Conservation (phyloP, 2,113 vertebrate genomes). For the Pterocles burchelli region DNA sequence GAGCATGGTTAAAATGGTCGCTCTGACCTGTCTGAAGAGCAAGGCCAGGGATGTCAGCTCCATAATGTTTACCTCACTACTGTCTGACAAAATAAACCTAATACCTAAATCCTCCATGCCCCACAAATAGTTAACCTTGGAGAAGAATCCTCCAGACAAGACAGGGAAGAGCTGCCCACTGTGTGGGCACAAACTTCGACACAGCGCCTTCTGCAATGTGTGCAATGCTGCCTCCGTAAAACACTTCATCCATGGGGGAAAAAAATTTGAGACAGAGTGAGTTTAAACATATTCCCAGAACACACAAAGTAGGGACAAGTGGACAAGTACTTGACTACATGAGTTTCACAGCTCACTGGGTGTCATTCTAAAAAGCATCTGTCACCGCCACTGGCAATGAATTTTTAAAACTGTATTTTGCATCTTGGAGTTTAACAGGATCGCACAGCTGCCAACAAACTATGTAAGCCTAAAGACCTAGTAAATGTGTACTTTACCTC, state of each 20-base stretch:
- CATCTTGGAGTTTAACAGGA: constrained; percentile 31
- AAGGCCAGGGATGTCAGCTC: accelerated
- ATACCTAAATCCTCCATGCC: background rate
- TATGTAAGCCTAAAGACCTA: background rate
- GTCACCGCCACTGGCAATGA: constrained; percentile 19
- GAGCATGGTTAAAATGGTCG: background rate
- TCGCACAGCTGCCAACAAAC: background rate
- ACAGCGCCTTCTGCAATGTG: background rate
- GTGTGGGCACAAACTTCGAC: background rate
- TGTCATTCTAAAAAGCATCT: constrained; percentile 61
- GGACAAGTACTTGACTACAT: constrained; percentile 43
- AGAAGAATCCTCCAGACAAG: background rate
- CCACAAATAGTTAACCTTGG: background rate
- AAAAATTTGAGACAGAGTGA: background rate
- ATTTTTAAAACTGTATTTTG: constrained; percentile 39
- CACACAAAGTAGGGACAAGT: constrained; percentile 32
- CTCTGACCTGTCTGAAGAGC: background rate
- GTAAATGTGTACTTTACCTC: background rate
- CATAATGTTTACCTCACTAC: background rate
- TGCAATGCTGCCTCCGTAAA: background rate
- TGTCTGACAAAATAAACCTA: background rate
- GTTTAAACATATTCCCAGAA: constrained; percentile 53
- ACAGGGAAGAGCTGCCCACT: background rate
- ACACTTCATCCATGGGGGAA: background rate
- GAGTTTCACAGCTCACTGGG: constrained; percentile 49